phyloP scores from a whole-genome alignment of 2,888 invertebrate genomes.

The Ornithoptera alexandrae region DNA sequence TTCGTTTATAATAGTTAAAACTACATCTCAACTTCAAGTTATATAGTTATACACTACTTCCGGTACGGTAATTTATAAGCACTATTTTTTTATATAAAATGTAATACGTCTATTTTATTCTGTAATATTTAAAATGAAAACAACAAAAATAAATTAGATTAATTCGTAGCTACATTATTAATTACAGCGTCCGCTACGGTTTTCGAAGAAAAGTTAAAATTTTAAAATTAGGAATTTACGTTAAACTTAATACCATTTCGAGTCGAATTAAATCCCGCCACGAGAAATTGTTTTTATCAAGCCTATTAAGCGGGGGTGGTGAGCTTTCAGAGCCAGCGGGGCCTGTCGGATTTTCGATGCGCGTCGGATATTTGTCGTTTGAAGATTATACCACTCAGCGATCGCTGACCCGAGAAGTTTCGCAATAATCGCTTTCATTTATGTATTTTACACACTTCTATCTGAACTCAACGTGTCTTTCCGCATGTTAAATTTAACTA shows the following conservation, averaged over 20 bases:
- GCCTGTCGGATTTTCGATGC: constrained; percentile 29
- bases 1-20: no score
- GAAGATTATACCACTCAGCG: constrained; percentile 13
- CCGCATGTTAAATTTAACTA: not conserved
- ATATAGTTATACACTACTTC: not conserved
- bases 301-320: constrained; percentile 24
- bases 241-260: constrained; percentile 25
- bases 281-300: constrained; percentile 27
- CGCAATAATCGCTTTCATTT: constrained; percentile 17
- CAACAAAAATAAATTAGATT: not conserved
- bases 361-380: constrained; percentile 29
- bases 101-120: not conserved
- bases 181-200: not conserved
- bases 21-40: not conserved
- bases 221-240: constrained; percentile 19
- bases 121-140: not conserved
- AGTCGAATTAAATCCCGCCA: constrained; percentile 17
- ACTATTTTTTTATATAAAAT: not conserved
- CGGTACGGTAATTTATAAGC: not conserved
- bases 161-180: constrained; percentile 1
- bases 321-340: constrained; percentile 21
- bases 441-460: not conserved
- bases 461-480: not conserved
- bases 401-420: constrained; percentile 1
- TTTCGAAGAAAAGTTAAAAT: constrained; percentile 1